Percentiles rank a stretch among this genome's conserved stretches.
These are phyloP conservation scores for Sturmia bella DNA, from an alignment of 2,888 invertebrate genomes.

Conservation along the genomic window DNA sequence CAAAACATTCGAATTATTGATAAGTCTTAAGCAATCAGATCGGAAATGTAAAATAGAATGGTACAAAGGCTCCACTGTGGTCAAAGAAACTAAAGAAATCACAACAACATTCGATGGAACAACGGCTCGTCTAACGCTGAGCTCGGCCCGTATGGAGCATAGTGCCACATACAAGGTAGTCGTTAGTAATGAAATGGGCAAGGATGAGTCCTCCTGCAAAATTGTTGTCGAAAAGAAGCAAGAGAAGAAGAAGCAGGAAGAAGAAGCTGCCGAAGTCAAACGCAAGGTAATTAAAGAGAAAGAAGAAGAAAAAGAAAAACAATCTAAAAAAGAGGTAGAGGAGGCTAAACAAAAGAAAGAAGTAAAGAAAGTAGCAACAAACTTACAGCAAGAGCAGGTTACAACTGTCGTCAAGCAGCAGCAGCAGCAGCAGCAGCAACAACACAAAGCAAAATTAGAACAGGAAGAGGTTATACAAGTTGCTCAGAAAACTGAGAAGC, in stretches of 20 bases:
- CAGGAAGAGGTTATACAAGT: conserved; percentile 16
- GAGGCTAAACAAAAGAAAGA: conserved; percentile 35
- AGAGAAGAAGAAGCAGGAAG: conserved; percentile 84
- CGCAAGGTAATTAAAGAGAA: conserved; percentile 82
- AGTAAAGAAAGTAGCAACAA: conserved; percentile 23
- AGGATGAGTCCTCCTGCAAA: conserved; percentile 92
- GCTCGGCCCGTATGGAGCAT: conserved; percentile 88
- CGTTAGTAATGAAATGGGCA: conserved; percentile 94
- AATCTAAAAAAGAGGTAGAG: conserved; percentile 38
- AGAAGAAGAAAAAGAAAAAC: conserved; percentile 15
- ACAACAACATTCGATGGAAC: conserved; percentile 92
- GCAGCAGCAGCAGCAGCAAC: background rate
- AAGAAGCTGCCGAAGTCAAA: conserved; percentile 80
- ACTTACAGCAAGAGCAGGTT: conserved; percentile 42
- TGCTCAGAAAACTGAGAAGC: conserved; percentile 36
- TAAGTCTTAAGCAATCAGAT: conserved; percentile 88
- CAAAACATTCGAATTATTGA: conserved; percentile 90
- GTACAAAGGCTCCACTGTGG: conserved; percentile 91
- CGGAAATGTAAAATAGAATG: conserved; percentile 91
- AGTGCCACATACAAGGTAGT: conserved; percentile 92
- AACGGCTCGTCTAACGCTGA: conserved; percentile 90
- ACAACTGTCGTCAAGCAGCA: background rate
- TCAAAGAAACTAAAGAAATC: conserved; percentile 89
- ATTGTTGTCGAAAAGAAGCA: conserved; percentile 88
- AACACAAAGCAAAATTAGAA: background rate